Conservation (phyloP, 2,113 vertebrate genomes). For the Tragelaphus strepsiceros region DNA sequence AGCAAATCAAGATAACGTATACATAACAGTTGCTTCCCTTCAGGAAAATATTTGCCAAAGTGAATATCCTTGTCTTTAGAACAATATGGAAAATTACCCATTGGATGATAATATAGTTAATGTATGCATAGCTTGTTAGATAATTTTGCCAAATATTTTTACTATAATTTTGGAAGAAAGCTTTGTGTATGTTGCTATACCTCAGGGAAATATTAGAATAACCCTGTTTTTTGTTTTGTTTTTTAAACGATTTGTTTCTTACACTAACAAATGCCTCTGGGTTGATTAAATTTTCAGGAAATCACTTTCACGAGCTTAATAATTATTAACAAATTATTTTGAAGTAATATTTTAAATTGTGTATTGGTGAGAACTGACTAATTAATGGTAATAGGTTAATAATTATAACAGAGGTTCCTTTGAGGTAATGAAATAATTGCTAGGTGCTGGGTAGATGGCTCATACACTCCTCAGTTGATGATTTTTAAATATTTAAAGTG, state of each 20-base stretch:
- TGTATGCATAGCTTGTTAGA: background rate
- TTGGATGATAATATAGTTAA: background rate
- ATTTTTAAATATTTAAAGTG: background rate
- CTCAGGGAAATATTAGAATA: background rate
- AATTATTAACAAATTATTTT: conserved; percentile 23
- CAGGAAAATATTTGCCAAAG: background rate
- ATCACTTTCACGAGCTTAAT: background rate
- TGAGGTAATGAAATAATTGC: background rate
- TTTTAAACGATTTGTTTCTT: background rate
- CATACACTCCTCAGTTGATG: background rate
- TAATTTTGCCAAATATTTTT: background rate
- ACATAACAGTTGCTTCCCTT: background rate
- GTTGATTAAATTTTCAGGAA: background rate
- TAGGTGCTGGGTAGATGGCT: background rate
- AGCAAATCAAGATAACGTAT: background rate
- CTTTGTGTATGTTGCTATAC: background rate
- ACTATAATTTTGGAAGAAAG: background rate
- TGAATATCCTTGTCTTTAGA: background rate
- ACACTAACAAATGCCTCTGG: background rate
- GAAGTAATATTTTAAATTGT: background rate
- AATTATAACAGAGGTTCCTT: background rate
- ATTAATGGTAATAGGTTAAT: conserved; percentile 4
- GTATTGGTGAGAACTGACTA: background rate
- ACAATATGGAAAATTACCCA: background rate
- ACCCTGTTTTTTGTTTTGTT: background rate